Evolutionary conservation across 1,140 invertebrate genomes (phyloP), one percentile per base, ranked within the genome.

Genomic region (Latrodectus geometricus): DNA sequence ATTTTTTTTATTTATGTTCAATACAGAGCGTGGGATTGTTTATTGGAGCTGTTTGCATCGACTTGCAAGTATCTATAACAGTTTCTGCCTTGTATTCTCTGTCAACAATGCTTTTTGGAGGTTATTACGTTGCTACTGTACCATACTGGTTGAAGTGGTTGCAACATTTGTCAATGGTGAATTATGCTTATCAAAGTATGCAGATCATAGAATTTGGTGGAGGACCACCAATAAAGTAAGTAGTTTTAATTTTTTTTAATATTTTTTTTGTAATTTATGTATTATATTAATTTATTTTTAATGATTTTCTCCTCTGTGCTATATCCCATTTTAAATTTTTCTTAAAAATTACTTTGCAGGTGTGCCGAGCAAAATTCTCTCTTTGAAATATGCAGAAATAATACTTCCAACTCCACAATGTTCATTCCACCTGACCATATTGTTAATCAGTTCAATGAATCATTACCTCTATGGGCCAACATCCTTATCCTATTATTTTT

Each of bases 141-240:
- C 95, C 95, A 56, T 91, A 93, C 69, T 95, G 95, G 94, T 90
- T 96, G n/a, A 93, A 94, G 86, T 96, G 95, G 95, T 93, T 95
- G 89, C 93, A 94, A 86, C 96, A 96, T 89, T 92, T 94, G 72
- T 93, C 92, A 9, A 91, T 97, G 93, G 94, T 96, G 17, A 95
- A 96, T 90, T 96, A 96, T 90, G 95, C 95, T 74, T 96, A 95
- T 90, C 94, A 96, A 90, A 96, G 96, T 90, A 96, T 96, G 95
- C 95, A 96, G 91, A 95, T 95, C 87, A 92, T 96, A 12, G 95
- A 97, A 90, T 96, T 96, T 90, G 93, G 93, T 84, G 93, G 94
- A 90, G 95, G 95, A 88, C 91, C 93, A 73, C 93, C 93, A 65
- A 94, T 96, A 74, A 90, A 90, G 95, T 96, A 92, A 93, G 92